These are phyloP conservation scores for Congeria kusceri DNA, from an alignment of 2,888 invertebrate species.

Conservation along the genomic window DNA sequence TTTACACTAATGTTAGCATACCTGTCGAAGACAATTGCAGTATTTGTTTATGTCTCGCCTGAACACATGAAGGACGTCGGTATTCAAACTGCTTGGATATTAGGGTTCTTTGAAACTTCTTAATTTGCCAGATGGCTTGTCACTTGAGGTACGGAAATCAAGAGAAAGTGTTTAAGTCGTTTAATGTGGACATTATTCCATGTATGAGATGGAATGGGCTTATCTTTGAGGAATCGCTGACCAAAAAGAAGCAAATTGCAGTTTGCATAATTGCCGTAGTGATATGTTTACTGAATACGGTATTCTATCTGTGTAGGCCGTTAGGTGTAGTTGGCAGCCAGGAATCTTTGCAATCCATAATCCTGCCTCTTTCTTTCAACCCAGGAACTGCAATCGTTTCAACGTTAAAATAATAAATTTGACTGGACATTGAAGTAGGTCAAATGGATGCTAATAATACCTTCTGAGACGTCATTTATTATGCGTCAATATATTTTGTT, in stretches of 20 bases:
- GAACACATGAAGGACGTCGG: neutral
- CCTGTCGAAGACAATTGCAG: neutral
- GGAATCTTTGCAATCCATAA: neutral
- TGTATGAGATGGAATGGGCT: conserved; percentile 6
- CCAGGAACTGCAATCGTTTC: no score
- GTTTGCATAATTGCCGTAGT: neutral
- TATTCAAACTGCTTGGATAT: conserved; percentile 12
- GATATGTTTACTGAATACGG: neutral
- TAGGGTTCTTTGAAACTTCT: neutral
- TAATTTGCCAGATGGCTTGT: neutral
- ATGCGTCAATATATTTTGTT: no score
- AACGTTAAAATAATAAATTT: no score
- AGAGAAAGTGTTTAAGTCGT: neutral
- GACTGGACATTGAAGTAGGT: no score
- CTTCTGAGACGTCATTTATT: no score
- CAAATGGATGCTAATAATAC: no score
- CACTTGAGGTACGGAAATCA: neutral
- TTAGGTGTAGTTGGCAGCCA: neutral
- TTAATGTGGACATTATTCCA: neutral
- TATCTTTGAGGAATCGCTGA: neutral
- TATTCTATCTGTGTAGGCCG: no score
- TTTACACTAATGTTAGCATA: neutral
- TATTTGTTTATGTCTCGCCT: conserved; percentile 1
- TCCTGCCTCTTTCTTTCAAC: neutral
- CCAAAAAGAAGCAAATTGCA: conserved; percentile 3